Evolutionary conservation across 1,140 invertebrate genomes (phyloP).

Genomic region (Eulimnadia texana): DNA sequence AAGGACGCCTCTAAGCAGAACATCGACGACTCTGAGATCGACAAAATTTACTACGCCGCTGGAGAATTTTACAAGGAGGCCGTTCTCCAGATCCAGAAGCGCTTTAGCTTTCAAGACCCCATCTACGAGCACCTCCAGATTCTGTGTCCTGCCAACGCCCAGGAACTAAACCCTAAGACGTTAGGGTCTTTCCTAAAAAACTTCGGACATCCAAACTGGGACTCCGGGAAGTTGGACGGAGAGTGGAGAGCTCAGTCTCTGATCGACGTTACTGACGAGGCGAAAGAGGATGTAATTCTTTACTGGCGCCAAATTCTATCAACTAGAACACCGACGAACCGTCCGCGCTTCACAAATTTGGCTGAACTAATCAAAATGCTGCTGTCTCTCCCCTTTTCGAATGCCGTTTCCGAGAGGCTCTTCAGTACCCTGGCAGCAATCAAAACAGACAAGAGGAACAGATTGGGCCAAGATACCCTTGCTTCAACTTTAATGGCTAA

Average conservation of each 20-base stretch:
- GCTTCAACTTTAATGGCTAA: neutral
- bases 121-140: neutral
- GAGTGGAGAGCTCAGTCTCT: neutral
- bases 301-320: neutral
- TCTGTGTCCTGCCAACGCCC: neutral
- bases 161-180: neutral
- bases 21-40: neutral
- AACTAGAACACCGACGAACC: neutral
- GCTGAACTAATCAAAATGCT: neutral
- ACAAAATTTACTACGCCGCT: slow-evolving; percentile 3
- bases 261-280: neutral
- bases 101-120: neutral
- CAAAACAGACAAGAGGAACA: slow-evolving; percentile 4
- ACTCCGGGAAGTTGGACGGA: neutral
- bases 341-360: neutral
- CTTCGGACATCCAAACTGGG: slow-evolving; percentile 2
- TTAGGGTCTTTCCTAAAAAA: neutral
- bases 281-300: neutral
- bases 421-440: neutral
- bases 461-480: neutral
- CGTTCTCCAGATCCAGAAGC: neutral
- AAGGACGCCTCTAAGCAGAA: no score
- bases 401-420: neutral
- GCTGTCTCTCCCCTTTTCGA: neutral
- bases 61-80: slow-evolving; percentile 10